These are phyloP conservation scores for Semotilus atromaculatus DNA, from an alignment of 2,797 vertebrate genomes.

Conservation along the genomic window DNA sequence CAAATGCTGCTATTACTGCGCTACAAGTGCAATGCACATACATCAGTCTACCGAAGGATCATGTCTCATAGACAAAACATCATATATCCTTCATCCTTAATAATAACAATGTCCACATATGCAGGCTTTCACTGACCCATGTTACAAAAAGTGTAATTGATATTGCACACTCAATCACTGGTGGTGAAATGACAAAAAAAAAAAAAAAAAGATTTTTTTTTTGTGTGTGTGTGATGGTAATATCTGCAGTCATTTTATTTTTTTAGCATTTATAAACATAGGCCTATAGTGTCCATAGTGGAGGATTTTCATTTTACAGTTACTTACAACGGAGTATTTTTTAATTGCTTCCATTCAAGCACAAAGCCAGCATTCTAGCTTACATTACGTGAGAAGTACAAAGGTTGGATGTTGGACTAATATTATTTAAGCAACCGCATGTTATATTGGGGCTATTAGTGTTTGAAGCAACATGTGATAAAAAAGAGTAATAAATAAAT, in stretches of 20 bases:
- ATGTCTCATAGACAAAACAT: neutral
- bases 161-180: neutral
- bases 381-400: neutral
- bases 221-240: neutral
- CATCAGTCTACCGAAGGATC: neutral
- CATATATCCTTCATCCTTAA: neutral
- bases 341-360: neutral
- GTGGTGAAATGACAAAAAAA: neutral
- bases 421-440: neutral
- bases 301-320: neutral
- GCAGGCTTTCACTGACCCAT: neutral
- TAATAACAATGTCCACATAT: neutral
- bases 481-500: neutral
- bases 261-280: neutral
- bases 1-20: neutral
- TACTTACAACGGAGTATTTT: neutral
- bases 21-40: neutral
- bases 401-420: neutral
- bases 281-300: neutral
- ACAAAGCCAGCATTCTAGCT: neutral
- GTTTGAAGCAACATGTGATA: neutral
- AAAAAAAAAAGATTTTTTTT: neutral
- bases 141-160: neutral
- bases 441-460: neutral
- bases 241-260: neutral